Base-by-base conservation (phyloP, 2,888 invertebrate species). In the Caenorhabditis becei region DNA sequence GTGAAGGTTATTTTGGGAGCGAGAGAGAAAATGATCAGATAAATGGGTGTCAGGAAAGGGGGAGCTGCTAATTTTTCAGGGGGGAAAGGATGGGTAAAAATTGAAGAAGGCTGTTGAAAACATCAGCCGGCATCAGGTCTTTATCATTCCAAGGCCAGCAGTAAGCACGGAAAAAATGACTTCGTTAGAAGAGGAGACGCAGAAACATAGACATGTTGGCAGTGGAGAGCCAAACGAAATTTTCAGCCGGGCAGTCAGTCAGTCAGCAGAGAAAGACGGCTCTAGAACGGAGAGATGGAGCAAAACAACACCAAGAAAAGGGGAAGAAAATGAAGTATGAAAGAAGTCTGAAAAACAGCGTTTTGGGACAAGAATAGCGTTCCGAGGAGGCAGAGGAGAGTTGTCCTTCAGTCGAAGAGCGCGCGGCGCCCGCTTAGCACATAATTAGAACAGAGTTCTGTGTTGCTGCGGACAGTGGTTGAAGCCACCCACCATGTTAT, bases 341-440 rank as follows among this genome's bases (percentile, higher is more conserved):
- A 69, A 58, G 58, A 61, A 14, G 70, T 61, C 70, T 61, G 61
- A 28, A 53, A 70, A 61, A 69, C 59, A 69, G 28, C 49, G 35
- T 26, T 32, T 47, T n/a, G 8, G 35, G 37, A 2, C 16, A 41
- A 24, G 20, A n/a, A 44, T 14, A 54, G 18, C 8, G 54, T 28
- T 37, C 32, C 18, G 18, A 18, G 26, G 18, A 56, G 51, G 16
- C 14, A 20, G 28, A 59, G 20, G 14, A 35, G 23, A 23, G 23
- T 24, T 70, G n/a, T 59, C 24, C 49, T 70, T 59, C 41, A 32
- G 10, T 7, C 4, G 32, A 32, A 10, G 18, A 24, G 14, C n/a
- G n/a, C n/a, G 59, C 14, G 20, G 26, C 44, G 18, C 14, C 28
- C 18, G 28, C 24, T 18, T 14, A n/a, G 2, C 32, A 28, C 32